phyloP scores from a whole-genome alignment of 2,797 vertebrate genomes.

The Hoplostethus atlanticus region DNA sequence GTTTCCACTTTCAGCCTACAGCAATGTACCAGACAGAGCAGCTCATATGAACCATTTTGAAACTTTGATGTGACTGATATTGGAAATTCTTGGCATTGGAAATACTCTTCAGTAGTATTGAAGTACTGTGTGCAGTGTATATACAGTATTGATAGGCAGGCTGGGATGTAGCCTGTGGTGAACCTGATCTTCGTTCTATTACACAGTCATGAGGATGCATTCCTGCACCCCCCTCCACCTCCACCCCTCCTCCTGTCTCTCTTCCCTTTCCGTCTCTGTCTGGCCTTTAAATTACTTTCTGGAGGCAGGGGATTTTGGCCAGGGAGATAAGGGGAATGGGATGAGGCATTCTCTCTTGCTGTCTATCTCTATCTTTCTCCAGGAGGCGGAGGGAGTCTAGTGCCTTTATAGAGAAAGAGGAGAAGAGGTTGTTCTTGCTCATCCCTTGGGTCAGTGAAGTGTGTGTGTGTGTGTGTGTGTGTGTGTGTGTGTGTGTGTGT shows the following conservation, averaged over 20 bases:
- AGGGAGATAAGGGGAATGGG: constrained; percentile 73
- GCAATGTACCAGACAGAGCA: background rate
- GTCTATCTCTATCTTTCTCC: constrained; percentile 53
- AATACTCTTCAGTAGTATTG: too few species aligned
- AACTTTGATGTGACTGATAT: background rate
- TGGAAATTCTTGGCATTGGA: too few species aligned
- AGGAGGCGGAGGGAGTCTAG: constrained; percentile 27
- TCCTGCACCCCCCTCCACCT: constrained; percentile 12
- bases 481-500: background rate
- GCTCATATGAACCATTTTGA: background rate
- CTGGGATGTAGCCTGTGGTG: constrained; percentile 15
- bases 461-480: too few species aligned
- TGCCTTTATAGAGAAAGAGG: constrained; percentile 47
- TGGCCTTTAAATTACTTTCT: constrained; percentile 79
- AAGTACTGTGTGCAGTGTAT: too few species aligned
- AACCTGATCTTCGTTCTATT: constrained; percentile 42
- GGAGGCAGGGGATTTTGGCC: constrained; percentile 72
- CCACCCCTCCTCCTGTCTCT: background rate
- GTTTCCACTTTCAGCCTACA: constrained; percentile 25
- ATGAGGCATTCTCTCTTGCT: constrained; percentile 62
- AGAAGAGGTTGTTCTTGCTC: constrained; percentile 36
- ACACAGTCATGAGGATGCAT: constrained; percentile 32
- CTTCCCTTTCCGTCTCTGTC: constrained; percentile 40
- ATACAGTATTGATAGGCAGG: background rate
- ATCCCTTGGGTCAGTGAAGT: constrained; percentile 34